These are phyloP conservation scores for Acromyrmex charruanus DNA, from an alignment of 1,140 invertebrate genomes.

Conservation along the genomic window DNA sequence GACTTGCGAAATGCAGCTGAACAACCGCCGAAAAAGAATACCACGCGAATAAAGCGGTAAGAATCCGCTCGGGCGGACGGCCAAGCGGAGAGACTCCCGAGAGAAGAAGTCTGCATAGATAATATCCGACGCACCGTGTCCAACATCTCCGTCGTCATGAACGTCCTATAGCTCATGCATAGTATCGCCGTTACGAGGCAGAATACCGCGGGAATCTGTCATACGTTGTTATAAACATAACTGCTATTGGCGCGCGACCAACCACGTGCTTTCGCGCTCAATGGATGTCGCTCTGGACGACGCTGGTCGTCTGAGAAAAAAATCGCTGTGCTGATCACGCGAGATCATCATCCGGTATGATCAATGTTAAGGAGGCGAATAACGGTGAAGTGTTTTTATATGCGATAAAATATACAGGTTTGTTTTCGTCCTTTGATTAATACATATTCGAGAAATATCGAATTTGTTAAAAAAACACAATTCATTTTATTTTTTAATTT, in stretches of 20 bases:
- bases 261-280: conserved; percentile 78
- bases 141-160: conserved; percentile 58
- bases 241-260: conserved; percentile 74
- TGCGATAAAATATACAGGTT: background rate
- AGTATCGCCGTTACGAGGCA: conserved; percentile 74
- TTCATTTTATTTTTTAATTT: background rate
- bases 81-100: conserved; percentile 58
- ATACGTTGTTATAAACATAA: conserved; percentile 79
- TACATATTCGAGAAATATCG: background rate
- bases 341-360: background rate
- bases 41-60: conserved; percentile 26
- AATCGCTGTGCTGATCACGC: conserved; percentile 22
- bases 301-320: conserved; percentile 38
- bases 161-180: conserved; percentile 62
- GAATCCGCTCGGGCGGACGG: conserved; percentile 61
- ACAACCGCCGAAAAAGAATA: conserved; percentile 35
- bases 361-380: background rate
- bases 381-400: background rate
- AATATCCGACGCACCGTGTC: conserved; percentile 56
- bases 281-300: conserved; percentile 50
- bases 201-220: conserved; percentile 70
- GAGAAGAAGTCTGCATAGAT: conserved; percentile 18
- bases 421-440: background rate
- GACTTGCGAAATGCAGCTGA: conserved; percentile 48
- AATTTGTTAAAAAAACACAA: background rate